A percentile compares a stretch with the other conserved stretches of the same genome.
These are phyloP conservation scores for Oncorhynchus clarkii DNA, from an alignment of 2,113 vertebrate genomes.

Conservation along the genomic window DNA sequence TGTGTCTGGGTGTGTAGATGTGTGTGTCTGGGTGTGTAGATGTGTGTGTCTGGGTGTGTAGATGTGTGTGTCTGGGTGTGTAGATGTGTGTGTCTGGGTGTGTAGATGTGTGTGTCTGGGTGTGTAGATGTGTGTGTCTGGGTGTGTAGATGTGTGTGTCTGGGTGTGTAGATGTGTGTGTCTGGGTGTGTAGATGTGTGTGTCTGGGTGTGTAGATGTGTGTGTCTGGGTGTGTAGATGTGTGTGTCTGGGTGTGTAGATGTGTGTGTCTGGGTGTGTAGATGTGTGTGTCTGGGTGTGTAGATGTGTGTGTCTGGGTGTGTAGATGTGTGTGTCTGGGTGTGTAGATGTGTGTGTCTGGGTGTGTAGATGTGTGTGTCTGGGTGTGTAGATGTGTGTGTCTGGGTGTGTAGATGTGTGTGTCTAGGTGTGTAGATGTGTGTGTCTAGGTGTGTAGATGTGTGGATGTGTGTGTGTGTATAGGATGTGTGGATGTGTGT, in stretches of 20 bases:
- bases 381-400: not conserved
- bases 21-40: slow-evolving; percentile 9
- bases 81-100: not conserved
- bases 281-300: slow-evolving; percentile 1
- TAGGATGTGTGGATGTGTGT: not conserved
- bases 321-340: not conserved
- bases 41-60: not conserved
- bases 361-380: not conserved
- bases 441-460: slow-evolving; percentile 11
- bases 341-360: slow-evolving; percentile 8
- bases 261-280: not conserved
- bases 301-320: not conserved
- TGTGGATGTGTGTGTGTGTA: not conserved
- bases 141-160: slow-evolving; percentile 3
- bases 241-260: slow-evolving; percentile 9
- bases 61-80: slow-evolving; percentile 11
- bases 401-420: not conserved
- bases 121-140: not conserved
- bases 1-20: not conserved
- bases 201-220: slow-evolving; percentile 7
- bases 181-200: not conserved
- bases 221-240: not conserved
- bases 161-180: not conserved
- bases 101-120: not conserved
- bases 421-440: not conserved